These are phyloP conservation scores for Aleiodes alternator DNA, from an alignment of 2,888 invertebrate species.

Conservation along the genomic window DNA sequence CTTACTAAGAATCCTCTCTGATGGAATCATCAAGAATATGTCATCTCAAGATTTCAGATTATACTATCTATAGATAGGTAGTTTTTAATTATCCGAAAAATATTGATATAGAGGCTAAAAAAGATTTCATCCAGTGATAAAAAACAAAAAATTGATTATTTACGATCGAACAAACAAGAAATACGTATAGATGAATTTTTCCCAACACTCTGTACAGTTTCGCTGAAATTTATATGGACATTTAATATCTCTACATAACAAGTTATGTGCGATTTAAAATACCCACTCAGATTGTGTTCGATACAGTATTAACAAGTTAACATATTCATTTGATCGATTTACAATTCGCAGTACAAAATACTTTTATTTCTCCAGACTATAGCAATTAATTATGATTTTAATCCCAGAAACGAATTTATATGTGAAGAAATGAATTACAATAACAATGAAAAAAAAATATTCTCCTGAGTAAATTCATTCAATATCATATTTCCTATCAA, in stretches of 20 bases:
- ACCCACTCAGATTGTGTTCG: conserved; percentile 12
- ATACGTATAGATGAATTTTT: not conserved
- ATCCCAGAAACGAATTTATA: not conserved
- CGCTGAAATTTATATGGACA: conserved; percentile 3
- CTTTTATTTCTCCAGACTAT: too few species aligned
- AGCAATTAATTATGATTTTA: too few species aligned
- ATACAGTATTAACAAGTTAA: not conserved
- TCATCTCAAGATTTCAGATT: too few species aligned
- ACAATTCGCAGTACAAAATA: too few species aligned
- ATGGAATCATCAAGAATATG: too few species aligned
- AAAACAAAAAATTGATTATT: too few species aligned
- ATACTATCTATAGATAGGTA: too few species aligned
- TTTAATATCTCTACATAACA: not conserved
- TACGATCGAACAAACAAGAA: not conserved
- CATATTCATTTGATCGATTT: too few species aligned
- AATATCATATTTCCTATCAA: conserved; percentile 24
- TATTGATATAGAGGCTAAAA: too few species aligned
- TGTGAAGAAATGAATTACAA: not conserved
- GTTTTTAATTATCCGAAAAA: too few species aligned
- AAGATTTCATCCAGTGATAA: too few species aligned
- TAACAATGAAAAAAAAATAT: conserved; percentile 4
- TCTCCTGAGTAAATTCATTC: not conserved
- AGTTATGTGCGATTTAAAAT: conserved; percentile 20
- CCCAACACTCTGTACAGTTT: not conserved
- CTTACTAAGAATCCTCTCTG: too few species aligned